Percentiles rank a stretch among this genome's conserved stretches.
These are phyloP conservation scores for Pteropus rufus DNA, from an alignment of 2,797 vertebrate genomes.

Conservation along the genomic window DNA sequence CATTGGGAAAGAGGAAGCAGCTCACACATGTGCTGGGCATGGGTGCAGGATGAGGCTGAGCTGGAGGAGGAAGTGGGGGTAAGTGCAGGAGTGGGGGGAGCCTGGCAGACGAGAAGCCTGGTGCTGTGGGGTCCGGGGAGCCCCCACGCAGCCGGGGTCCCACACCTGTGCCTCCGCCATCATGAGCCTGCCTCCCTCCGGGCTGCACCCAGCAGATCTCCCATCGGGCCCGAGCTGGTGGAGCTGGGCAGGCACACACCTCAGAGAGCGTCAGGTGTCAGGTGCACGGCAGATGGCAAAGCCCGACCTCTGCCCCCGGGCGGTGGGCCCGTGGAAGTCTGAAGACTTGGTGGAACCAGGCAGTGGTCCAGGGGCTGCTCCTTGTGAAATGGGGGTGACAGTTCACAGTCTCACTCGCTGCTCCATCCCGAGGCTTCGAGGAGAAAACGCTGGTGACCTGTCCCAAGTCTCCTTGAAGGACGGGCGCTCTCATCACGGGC, in stretches of 20 bases:
- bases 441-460: fast-evolving
- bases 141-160: fast-evolving
- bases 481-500: fast-evolving
- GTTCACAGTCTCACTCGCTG: fast-evolving
- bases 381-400: not conserved
- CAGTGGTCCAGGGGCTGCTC: fast-evolving
- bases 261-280: fast-evolving
- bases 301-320: not conserved
- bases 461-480: not conserved
- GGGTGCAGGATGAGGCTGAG: not conserved
- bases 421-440: fast-evolving
- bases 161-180: fast-evolving
- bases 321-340: fast-evolving
- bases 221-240: fast-evolving
- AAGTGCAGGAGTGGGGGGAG: not conserved
- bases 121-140: too few relatives aligned
- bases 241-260: too few relatives aligned
- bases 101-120: not conserved
- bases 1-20: not conserved
- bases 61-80: too few relatives aligned
- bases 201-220: fast-evolving
- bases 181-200: fast-evolving
- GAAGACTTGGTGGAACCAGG: not conserved
- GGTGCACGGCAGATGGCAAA: fast-evolving
- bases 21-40: fast-evolving